Conservation (phyloP, 2,888 invertebrate species). For the Actias luna region DNA sequence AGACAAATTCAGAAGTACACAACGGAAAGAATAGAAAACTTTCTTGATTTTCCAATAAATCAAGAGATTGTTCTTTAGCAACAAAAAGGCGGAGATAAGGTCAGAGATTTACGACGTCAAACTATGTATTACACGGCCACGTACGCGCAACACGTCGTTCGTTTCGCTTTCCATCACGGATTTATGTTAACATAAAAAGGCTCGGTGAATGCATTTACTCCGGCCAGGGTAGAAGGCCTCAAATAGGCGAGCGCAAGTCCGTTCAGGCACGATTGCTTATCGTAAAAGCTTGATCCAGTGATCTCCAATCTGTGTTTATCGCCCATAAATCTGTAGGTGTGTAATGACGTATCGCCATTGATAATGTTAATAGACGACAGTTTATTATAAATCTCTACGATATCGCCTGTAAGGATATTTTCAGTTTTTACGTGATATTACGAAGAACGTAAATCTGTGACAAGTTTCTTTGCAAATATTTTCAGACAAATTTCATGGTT, state of each 20-base stretch:
- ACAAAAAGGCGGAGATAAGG: constrained; percentile 30
- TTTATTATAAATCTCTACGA: not conserved
- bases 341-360: constrained; percentile 67
- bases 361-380: constrained; percentile 68
- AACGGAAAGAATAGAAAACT: not conserved
- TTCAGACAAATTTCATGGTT: no score
- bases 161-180: constrained; percentile 62
- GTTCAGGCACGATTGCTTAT: constrained; percentile 71
- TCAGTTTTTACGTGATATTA: not conserved
- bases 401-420: not conserved
- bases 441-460: not conserved
- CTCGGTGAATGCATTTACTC: constrained; percentile 71
- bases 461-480: not conserved
- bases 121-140: constrained; percentile 43
- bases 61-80: constrained; percentile 29
- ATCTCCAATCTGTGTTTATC: constrained; percentile 77
- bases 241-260: constrained; percentile 50
- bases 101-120: constrained; percentile 40
- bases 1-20: not conserved
- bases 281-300: constrained; percentile 73
- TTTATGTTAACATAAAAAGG: constrained; percentile 72
- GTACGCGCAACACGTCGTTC: constrained; percentile 42
- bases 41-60: constrained; percentile 27
- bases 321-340: constrained; percentile 63
- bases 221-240: constrained; percentile 50